Evolutionary conservation across 2,113 vertebrate genomes (phyloP), one percentile per base, ranked within the genome.

Genomic region (human (Homo sapiens)): DNA sequence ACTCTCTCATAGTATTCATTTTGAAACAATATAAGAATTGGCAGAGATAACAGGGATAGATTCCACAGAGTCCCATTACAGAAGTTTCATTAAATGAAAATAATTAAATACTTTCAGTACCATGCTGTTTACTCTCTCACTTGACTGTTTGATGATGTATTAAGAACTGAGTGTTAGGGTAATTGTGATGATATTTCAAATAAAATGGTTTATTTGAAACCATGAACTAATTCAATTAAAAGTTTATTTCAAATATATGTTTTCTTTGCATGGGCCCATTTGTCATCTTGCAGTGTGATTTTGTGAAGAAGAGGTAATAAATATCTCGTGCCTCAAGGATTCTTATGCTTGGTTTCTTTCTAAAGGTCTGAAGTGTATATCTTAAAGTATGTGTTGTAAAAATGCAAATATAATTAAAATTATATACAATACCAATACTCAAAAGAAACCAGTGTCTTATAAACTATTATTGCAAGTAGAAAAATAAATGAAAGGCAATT

Each of bases 111-210:
- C 32, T 92, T 95, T 86, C 72, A 86, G 80, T 35, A 68, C 72
- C 59, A 88, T 55, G 64, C 32, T 85, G 81, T 48, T 84, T 92
- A 57, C 13, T 82, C 52, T 96, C 86, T 89, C 66, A 78, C 30
- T 93, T 89, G 88, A 96, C 88, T 90, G 5, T 93, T 92, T 91
- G 55, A 32, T 94, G 90, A 90, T 96, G n/a, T 80, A 96, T 96
- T 90, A 92, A 72, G 32, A 93, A 84, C 40, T 85, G 92, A 96
- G 76, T 96, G 66, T 40, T 52, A 79, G 38, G n/a, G 59, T 93
- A 96, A 97, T 97, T 96, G 88, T 50, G 38, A 96, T 81, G 76
- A 83, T 96, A 96, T 97, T 98, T 98, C 97, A 97, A 94, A 90
- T 75, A 78, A 88, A 97, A 96, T 93, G 64, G 90, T 93, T 96